Conservation (phyloP, 1,140 invertebrate species). For the Meloidogyne floridensis region DNA sequence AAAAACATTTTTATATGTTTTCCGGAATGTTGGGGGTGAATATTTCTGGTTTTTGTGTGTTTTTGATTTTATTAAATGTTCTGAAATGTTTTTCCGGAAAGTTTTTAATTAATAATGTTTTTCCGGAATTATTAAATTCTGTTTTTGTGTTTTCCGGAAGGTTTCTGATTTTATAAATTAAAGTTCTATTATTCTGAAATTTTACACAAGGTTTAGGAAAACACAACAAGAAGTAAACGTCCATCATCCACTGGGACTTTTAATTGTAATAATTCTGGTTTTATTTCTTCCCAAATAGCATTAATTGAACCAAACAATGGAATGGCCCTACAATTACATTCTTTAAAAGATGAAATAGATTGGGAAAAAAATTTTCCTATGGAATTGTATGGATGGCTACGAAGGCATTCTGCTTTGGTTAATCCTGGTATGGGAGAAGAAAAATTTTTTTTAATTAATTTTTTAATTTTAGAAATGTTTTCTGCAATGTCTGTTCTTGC, state of each 20-base stretch:
- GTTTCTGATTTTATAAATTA: too few species aligned
- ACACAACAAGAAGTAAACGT: background rate
- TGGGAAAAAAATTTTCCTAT: conserved; percentile 16
- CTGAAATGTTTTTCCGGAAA: too few species aligned
- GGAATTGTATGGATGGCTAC: conserved; percentile 15
- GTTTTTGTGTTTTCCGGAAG: too few species aligned
- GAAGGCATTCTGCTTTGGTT: conserved; percentile 13
- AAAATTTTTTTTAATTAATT: background rate
- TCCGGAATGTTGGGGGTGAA: too few species aligned
- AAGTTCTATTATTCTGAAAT: background rate
- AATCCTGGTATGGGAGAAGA: conserved; percentile 3
- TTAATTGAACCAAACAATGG: conserved; percentile 20
- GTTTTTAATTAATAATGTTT: too few species aligned
- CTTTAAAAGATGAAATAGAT: background rate
- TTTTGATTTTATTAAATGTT: too few species aligned
- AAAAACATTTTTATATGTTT: too few species aligned
- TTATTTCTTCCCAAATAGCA: background rate
- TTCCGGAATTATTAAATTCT: too few species aligned
- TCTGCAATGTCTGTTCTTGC: background rate
- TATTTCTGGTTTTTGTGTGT: too few species aligned
- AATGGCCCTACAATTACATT: background rate
- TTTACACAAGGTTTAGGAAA: background rate
- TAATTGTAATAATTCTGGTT: conserved; percentile 1
- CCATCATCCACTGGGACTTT: background rate
- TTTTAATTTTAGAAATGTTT: conserved; percentile 15